A percentile compares a stretch with the other conserved stretches of the same genome.
These are phyloP conservation scores for Cyclophora albipunctata DNA, from an alignment of 2,888 invertebrate species.

Conservation along the genomic window DNA sequence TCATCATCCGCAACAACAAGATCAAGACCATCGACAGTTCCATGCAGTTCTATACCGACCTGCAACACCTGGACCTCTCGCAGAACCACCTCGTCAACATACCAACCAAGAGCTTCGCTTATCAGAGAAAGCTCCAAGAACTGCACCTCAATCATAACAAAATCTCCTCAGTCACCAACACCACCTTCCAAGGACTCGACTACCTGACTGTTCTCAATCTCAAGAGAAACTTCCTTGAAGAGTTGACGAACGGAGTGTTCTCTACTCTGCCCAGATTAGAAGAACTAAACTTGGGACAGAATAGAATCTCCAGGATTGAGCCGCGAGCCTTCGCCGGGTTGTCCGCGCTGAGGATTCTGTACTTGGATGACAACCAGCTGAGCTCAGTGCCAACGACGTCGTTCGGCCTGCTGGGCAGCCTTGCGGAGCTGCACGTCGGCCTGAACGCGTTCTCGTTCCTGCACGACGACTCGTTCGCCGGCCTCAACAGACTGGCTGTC, in stretches of 20 bases:
- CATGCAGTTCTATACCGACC: conserved; percentile 90
- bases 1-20: conserved; percentile 88
- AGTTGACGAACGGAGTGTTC: conserved; percentile 84
- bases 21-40: conserved; percentile 92
- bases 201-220: conserved; percentile 87
- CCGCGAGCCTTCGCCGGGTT: conserved; percentile 85
- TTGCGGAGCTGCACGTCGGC: conserved; percentile 90
- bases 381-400: conserved; percentile 84
- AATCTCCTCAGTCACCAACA: conserved; percentile 85
- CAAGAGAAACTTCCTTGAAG: conserved; percentile 87
- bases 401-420: conserved; percentile 81
- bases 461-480: conserved; percentile 85
- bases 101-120: conserved; percentile 84
- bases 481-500: conserved; percentile 82
- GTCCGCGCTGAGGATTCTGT: conserved; percentile 83
- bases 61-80: conserved; percentile 89
- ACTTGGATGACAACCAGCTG: conserved; percentile 89
- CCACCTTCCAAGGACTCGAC: conserved; percentile 85
- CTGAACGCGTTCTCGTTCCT: conserved; percentile 86
- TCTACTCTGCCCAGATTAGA: conserved; percentile 83
- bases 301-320: conserved; percentile 87
- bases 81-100: conserved; percentile 89
- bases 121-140: conserved; percentile 87
- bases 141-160: conserved; percentile 90
- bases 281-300: conserved; percentile 90